Base-by-base conservation (phyloP, 2,113 vertebrate species). In the Lycaon pictus region DNA sequence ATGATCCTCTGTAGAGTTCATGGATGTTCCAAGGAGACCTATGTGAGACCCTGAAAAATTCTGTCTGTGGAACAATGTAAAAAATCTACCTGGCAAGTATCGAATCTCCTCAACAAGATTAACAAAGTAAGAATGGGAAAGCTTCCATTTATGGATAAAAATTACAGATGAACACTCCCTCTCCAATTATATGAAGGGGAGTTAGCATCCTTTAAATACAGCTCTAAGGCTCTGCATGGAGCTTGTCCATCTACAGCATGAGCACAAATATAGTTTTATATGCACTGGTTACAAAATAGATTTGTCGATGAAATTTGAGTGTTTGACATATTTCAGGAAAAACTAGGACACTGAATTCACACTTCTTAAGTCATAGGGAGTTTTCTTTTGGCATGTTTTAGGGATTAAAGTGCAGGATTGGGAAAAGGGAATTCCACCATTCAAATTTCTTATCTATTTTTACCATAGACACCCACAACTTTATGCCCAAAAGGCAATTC, bases 401-500 rank as follows among this genome's bases (percentile, higher is more conserved):
- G 35, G n/a, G 23, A 86, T 13, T 77, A 27, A 23, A 25, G 29
- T 7, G 23, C 35, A 5, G 11, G 11, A 72, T 7, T 48, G 6
- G 11, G 48, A 88, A 48, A 83, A 93, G 11, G 11, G 3, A 81
- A 93, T 80, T 71, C 17, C 1, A 71, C 13, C 11, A 87, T 88
- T 92, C 43, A 96, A 93, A 84, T 84, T 62, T 83, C 23, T 82
- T 87, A 43, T 23, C 37, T 89, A 58, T 27, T 51, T 71, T 92
- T 84, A 83, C 4, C 63, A 51, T 13, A 51, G 23, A 74, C 81
- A 85, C 56, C 2, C 35, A 69, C 37, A 82, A 51, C 43, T 53
- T 51, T 43, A 84, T 25, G 27, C 13, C 56, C 35, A 71, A 74
- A 58, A 43, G 27, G 56, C 62, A 71, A 95, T 32, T 80, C 29